Percentiles rank a stretch among this genome's conserved stretches.
These are phyloP conservation scores for Eubucco bourcierii DNA, from an alignment of 2,113 vertebrate genomes.

Conservation along the genomic window DNA sequence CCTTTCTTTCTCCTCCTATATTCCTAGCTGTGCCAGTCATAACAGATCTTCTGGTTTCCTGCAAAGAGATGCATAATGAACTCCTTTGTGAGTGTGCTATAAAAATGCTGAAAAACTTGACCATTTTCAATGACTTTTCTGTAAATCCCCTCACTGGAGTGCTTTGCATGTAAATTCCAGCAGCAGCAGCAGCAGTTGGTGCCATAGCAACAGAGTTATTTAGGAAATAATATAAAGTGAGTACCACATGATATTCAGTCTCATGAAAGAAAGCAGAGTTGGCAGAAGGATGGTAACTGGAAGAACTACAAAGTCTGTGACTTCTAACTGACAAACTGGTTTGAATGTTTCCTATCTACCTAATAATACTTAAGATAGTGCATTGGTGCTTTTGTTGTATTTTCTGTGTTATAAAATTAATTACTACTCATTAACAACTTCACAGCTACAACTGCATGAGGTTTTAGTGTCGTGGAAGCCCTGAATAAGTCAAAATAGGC, in stretches of 20 bases:
- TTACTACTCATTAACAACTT: neutral
- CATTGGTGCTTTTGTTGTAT: neutral
- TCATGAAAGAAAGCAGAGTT: constrained; percentile 39
- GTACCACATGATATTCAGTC: constrained; percentile 43
- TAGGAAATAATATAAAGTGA: constrained; percentile 72
- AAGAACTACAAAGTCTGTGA: constrained; percentile 4
- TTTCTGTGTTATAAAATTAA: neutral
- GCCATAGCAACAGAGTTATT: constrained; percentile 77
- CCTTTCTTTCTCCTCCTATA: neutral
- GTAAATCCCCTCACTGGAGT: constrained; percentile 57
- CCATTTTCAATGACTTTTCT: constrained; percentile 61
- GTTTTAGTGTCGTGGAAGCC: neutral
- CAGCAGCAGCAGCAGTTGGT: constrained; percentile 57
- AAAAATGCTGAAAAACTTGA: constrained; percentile 58
- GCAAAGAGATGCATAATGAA: constrained; percentile 37
- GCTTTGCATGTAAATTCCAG: constrained; percentile 71
- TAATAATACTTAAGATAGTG: neutral
- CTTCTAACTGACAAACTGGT: neutral
- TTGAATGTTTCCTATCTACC: neutral
- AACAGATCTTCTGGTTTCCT: constrained; percentile 4
- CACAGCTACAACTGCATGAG: neutral
- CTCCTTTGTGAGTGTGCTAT: constrained; percentile 33
- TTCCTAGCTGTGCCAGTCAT: neutral
- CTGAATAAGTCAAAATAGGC: too few relatives aligned
- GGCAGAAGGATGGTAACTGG: neutral